Evolutionary conservation across 2,113 vertebrate species (phyloP).

Genomic region (Danionella cerebrum): DNA sequence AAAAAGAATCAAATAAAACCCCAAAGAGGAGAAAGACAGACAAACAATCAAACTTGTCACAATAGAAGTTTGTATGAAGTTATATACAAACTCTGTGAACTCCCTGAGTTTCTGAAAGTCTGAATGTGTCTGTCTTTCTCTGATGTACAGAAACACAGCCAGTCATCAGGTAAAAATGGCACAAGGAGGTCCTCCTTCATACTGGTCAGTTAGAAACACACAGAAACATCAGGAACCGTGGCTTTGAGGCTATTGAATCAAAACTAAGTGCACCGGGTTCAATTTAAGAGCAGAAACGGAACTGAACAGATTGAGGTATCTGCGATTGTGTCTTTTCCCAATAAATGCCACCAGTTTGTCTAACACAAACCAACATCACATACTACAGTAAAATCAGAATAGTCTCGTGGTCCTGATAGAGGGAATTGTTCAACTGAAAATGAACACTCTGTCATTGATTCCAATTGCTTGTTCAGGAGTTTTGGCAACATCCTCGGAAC

Average conservation of each 20-base stretch:
- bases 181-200: not conserved
- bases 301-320: conserved; percentile 51
- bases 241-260: not conserved
- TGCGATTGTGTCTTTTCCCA: conserved; percentile 31
- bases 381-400: not conserved
- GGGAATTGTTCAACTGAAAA: too few species aligned
- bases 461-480: too few species aligned
- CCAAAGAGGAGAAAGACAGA: too few species aligned
- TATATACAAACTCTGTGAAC: not conserved
- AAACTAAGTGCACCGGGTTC: not conserved
- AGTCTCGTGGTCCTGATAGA: not conserved
- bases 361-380: not conserved
- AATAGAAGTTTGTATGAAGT: too few species aligned
- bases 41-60: too few species aligned
- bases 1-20: too few species aligned
- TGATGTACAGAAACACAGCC: not conserved
- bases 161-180: not conserved
- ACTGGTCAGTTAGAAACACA: not conserved
- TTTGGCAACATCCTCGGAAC: too few species aligned
- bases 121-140: not conserved
- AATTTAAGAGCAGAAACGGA: not conserved
- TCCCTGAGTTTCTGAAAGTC: conserved; percentile 29
- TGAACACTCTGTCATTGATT: too few species aligned
- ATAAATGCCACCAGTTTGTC: not conserved
- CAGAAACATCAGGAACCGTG: not conserved